Conservation (phyloP, 2,888 invertebrate genomes). For the Cosmopolites sordidus region DNA sequence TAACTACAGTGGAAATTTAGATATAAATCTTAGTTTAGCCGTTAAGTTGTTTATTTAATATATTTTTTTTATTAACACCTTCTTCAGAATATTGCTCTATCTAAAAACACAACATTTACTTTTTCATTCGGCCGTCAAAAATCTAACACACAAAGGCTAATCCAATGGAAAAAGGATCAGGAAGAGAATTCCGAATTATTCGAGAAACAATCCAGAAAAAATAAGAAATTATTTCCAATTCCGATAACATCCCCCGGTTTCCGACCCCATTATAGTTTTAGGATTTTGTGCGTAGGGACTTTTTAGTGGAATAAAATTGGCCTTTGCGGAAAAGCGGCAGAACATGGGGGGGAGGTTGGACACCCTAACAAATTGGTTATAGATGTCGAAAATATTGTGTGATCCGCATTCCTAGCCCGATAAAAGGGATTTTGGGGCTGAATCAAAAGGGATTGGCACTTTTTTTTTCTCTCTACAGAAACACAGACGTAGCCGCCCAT, state of each 20-base stretch:
- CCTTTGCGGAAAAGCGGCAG: slow-evolving; percentile 12
- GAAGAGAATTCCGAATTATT: too few relatives aligned
- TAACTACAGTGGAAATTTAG: too few relatives aligned
- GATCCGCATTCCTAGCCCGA: slow-evolving; percentile 15
- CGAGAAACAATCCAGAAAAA: too few relatives aligned
- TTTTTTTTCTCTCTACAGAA: not conserved
- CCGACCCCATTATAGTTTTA: slow-evolving; percentile 14
- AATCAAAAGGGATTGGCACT: not conserved
- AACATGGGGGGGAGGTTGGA: too few relatives aligned
- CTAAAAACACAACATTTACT: too few relatives aligned
- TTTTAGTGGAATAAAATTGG: slow-evolving; percentile 19
- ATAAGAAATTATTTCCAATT: slow-evolving; percentile 16
- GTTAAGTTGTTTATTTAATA: too few relatives aligned
- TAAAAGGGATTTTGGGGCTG: slow-evolving; percentile 15
- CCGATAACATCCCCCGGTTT: slow-evolving; percentile 10
- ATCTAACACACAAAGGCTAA: too few relatives aligned
- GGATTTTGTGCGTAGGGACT: slow-evolving; percentile 14
- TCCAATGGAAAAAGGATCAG: too few relatives aligned
- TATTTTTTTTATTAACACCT: too few relatives aligned
- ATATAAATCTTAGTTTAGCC: too few relatives aligned
- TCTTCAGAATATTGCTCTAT: too few relatives aligned
- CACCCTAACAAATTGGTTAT: slow-evolving; percentile 20
- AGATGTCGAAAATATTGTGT: slow-evolving; percentile 26
- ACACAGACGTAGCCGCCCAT: not conserved
- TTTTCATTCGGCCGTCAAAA: too few relatives aligned